Evolutionary conservation across 2,797 vertebrate species (phyloP).

Genomic region (Danio choprae): DNA sequence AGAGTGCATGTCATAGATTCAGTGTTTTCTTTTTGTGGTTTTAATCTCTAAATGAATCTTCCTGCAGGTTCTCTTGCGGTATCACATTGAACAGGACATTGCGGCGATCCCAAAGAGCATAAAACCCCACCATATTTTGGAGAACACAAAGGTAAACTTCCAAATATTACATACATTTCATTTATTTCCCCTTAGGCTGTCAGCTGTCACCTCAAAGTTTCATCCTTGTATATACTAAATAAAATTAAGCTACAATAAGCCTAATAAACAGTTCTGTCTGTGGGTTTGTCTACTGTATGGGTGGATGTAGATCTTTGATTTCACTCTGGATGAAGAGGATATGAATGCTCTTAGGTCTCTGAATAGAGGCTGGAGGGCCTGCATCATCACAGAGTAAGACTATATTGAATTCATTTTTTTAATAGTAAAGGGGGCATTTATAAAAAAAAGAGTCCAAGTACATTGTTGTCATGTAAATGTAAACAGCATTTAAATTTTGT

Average conservation of each 20-base stretch:
- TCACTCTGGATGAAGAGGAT: constrained; percentile 74
- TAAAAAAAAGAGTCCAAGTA: too few species aligned
- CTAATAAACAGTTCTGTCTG: not conserved
- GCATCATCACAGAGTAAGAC: constrained; percentile 65
- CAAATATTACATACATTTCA: not conserved
- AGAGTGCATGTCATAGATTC: not conserved
- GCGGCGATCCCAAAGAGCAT: constrained; percentile 79
- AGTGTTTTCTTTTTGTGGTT: not conserved
- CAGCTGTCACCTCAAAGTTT: not conserved
- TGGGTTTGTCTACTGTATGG: not conserved
- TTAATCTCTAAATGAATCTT: not conserved
- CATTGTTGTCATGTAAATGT: not conserved
- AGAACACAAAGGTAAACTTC: constrained; percentile 79
- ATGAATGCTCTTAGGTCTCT: constrained; percentile 71
- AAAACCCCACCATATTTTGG: constrained; percentile 79
- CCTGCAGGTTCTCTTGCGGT: constrained; percentile 76
- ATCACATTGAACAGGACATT: constrained; percentile 78
- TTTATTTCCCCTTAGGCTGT: not conserved
- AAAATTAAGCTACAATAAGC: not conserved
- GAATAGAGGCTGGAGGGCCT: constrained; percentile 75
- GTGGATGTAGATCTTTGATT: constrained; percentile 66
- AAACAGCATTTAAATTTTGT: not conserved
- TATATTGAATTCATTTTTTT: not conserved
- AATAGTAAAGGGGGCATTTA: not conserved
- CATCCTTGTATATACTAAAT: not conserved